Evolutionary conservation across 2,113 vertebrate species (phyloP).

Genomic region (Jacana jacana): DNA sequence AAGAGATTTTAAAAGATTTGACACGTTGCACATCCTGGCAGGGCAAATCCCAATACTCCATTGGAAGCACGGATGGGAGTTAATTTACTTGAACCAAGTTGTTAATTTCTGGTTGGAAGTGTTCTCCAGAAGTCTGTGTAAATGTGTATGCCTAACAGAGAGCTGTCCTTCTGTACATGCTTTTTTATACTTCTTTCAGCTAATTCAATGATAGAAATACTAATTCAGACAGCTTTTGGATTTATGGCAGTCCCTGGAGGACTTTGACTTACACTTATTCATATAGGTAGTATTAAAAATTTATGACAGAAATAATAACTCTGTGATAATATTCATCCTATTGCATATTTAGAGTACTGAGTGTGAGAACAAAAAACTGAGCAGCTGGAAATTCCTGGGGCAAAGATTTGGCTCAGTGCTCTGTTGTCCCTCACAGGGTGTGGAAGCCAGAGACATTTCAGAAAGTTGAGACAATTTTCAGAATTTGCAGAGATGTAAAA

Average conservation of each 20-base stretch:
- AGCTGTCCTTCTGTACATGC: not conserved
- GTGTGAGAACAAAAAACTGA: not conserved
- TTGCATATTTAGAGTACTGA: not conserved
- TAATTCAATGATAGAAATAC: not conserved
- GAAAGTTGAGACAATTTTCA: not conserved
- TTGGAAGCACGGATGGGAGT: not conserved
- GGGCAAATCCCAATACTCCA: not conserved
- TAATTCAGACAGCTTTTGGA: constrained; percentile 27
- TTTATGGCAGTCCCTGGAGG: constrained; percentile 38
- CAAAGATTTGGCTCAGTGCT: not conserved
- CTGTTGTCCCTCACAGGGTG: not conserved
- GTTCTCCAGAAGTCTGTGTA: not conserved
- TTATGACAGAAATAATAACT: constrained; percentile 43
- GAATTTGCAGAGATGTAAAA: not conserved
- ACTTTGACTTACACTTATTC: constrained; percentile 30
- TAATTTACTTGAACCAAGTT: not conserved
- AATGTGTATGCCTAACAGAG: not conserved
- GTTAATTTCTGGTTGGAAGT: not conserved
- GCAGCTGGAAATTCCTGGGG: not conserved
- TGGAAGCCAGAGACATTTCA: not conserved
- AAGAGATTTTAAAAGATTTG: not conserved
- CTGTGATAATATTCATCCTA: not conserved
- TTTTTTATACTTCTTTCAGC: constrained; percentile 4
- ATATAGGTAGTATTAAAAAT: constrained; percentile 37
- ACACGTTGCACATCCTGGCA: not conserved